phyloP scores from a whole-genome alignment of 2,888 invertebrate species.

The Penaeus monodon region DNA sequence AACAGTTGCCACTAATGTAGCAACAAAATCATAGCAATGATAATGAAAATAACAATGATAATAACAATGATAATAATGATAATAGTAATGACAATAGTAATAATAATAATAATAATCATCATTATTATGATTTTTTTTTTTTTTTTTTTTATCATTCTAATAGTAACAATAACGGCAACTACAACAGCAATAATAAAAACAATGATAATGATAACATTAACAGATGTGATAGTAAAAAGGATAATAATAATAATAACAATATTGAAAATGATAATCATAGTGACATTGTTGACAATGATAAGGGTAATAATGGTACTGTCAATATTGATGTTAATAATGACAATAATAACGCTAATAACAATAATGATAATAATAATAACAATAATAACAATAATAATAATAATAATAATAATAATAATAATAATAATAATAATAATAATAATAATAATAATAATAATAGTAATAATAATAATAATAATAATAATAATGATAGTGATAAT shows the following conservation, averaged over 20 bases:
- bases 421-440: not conserved
- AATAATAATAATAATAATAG: not conserved
- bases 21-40: too few relatives aligned
- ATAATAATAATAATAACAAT: not conserved
- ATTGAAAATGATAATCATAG: not conserved
- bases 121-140: too few relatives aligned
- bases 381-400: constrained; percentile 15
- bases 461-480: constrained; percentile 8
- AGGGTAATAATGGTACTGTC: not conserved
- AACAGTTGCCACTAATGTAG: too few relatives aligned
- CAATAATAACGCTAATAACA: not conserved
- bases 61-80: too few relatives aligned
- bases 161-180: too few relatives aligned
- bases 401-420: not conserved
- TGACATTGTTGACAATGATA: not conserved
- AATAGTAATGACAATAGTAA: too few relatives aligned
- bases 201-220: too few relatives aligned
- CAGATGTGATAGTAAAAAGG: too few relatives aligned
- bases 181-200: too few relatives aligned
- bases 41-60: too few relatives aligned
- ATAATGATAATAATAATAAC: not conserved
- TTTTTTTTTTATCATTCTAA: too few relatives aligned
- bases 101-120: too few relatives aligned
- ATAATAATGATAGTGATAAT: constrained; percentile 12
- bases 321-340: not conserved